Evolutionary conservation across 2,797 vertebrate species (phyloP).

Genomic region (Bradypodion pumilum): DNA sequence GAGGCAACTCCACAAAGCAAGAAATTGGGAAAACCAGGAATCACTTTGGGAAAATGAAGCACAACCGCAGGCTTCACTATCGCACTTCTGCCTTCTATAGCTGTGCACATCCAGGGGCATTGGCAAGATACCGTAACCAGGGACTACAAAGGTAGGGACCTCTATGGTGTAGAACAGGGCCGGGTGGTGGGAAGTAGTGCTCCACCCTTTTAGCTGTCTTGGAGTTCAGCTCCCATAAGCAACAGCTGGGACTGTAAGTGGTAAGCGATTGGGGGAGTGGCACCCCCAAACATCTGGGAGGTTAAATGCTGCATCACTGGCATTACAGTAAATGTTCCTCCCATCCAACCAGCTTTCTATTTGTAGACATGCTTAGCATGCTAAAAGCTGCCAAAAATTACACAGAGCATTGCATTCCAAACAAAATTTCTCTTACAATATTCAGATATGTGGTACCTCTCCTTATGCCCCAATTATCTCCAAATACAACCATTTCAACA

Average conservation of each 20-base stretch:
- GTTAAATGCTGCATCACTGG: neutral
- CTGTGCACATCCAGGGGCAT: conserved; percentile 27
- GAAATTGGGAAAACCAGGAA: conserved; percentile 4
- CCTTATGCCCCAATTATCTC: neutral
- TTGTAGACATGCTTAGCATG: neutral
- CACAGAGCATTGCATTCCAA: neutral
- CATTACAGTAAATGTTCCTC: neutral
- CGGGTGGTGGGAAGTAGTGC: neutral
- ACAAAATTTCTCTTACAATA: neutral
- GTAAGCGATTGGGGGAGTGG: neutral
- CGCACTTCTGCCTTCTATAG: conserved; percentile 44
- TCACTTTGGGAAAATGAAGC: conserved; percentile 47
- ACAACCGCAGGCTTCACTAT: conserved; percentile 54
- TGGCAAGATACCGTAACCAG: conserved; percentile 47
- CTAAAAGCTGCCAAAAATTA: neutral
- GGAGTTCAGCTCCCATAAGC: neutral
- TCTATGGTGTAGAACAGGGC: neutral
- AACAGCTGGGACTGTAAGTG: neutral
- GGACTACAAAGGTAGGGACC: conserved; percentile 53
- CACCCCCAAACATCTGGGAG: neutral
- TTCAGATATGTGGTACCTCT: neutral
- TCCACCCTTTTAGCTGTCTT: neutral
- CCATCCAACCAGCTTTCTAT: neutral
- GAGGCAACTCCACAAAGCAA: neutral
- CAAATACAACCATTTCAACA: neutral